phyloP scores from a whole-genome alignment of 2,797 vertebrate species.

The Myotis findleyi region DNA sequence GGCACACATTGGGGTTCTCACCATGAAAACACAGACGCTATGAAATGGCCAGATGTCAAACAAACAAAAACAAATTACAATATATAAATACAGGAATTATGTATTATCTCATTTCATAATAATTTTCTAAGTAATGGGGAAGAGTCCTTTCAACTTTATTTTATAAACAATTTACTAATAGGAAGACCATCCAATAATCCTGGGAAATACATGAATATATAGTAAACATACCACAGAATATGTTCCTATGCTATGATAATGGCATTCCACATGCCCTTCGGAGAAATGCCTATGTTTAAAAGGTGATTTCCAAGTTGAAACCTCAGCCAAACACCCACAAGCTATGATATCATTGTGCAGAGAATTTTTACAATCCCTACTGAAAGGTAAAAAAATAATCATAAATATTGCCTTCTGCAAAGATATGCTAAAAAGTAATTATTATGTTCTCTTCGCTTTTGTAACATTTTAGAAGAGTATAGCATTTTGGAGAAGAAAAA shows the following conservation, averaged over 20 bases:
- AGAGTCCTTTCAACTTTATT: slow-evolving; percentile 18
- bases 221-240: slow-evolving; percentile 31
- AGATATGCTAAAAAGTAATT: slow-evolving; percentile 34
- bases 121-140: background rate
- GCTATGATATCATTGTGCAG: slow-evolving; percentile 47
- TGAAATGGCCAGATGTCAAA: background rate
- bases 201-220: background rate
- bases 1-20: background rate
- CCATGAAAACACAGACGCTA: background rate
- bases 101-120: background rate
- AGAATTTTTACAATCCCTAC: slow-evolving; percentile 53
- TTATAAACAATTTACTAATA: slow-evolving; percentile 29
- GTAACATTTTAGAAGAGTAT: slow-evolving; percentile 20
- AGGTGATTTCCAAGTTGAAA: slow-evolving; percentile 48
- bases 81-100: background rate
- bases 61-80: background rate
- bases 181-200: background rate
- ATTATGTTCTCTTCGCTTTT: background rate
- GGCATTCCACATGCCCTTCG: background rate
- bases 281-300: slow-evolving; percentile 44
- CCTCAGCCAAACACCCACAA: slow-evolving; percentile 32
- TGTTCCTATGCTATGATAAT: background rate
- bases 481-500: slow-evolving; percentile 7
- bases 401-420: slow-evolving; percentile 42
- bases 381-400: slow-evolving; percentile 65